Evolutionary conservation across 2,888 invertebrate species (phyloP).

Genomic region (Platynereis dumerilii): DNA sequence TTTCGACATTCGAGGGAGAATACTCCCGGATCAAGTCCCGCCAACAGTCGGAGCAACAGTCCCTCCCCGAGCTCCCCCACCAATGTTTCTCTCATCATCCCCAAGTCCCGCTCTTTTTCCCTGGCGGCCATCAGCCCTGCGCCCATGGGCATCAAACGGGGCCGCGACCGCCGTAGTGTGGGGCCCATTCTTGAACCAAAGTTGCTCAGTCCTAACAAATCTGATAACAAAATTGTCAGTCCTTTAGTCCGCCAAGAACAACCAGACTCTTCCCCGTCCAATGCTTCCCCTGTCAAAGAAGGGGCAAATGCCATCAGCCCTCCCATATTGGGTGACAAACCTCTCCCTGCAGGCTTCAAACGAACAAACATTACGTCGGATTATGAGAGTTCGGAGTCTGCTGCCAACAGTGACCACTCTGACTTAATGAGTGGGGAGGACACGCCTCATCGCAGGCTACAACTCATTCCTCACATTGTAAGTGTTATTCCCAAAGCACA

Average conservation of each 20-base stretch:
- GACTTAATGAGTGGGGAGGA: constrained; percentile 47
- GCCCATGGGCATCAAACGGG: not conserved
- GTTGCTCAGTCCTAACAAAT: constrained; percentile 1
- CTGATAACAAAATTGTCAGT: not conserved
- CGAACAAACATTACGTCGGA: constrained; percentile 58
- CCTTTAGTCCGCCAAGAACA: constrained; percentile 2
- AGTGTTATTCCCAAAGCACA: too few species aligned
- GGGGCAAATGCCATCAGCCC: too few species aligned
- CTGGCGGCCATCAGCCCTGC: constrained; percentile 37
- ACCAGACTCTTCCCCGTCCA: not conserved
- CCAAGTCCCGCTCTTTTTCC: constrained; percentile 61
- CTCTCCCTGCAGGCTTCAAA: constrained; percentile 16
- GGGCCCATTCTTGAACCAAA: not conserved
- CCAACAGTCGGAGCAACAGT: constrained; percentile 56
- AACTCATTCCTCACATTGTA: too few species aligned
- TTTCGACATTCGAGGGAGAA: constrained; percentile 61
- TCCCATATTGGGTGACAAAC: too few species aligned
- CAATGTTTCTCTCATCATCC: constrained; percentile 55
- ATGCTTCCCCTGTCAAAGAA: constrained; percentile 11
- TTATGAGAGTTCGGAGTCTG: constrained; percentile 65
- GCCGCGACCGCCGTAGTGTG: constrained; percentile 13
- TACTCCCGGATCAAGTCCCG: constrained; percentile 58
- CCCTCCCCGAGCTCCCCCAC: constrained; percentile 55
- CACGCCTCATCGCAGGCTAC: constrained; percentile 9
- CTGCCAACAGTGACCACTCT: constrained; percentile 64